Base-by-base conservation (phyloP, 2,113 vertebrate genomes). In the Neotragus moschatus region DNA sequence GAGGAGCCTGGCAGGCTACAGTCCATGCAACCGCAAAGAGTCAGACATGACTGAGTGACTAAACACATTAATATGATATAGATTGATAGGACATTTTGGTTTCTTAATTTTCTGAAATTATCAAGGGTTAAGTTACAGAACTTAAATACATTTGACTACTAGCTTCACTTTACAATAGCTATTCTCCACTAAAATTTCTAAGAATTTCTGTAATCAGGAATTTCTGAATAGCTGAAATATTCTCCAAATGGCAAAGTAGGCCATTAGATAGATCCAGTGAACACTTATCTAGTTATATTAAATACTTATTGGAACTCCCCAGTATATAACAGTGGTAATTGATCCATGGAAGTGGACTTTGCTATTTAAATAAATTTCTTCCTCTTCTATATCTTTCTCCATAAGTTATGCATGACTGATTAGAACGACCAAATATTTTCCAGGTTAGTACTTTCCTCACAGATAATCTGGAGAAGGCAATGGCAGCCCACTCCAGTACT, bases 91-190 rank as follows among this genome's bases (percentile, higher is more conserved):
- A 51, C 33, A 77, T 55, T 91, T 58, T 88, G 21, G 33, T 61
- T 84, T 53, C 9, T 61, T 81, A 94, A 28, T 90, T 82, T 90
- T 90, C 36, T 55, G 49, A 79, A 96, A 63, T 51, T 17, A 84
- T 55, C 33, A 30, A 9, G 4, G 1, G 1, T 51, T 84, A 84
- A 45, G 23, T 51, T n/a, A 28, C 5, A 51, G 28, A 86, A 55
- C 66, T 96, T 82, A 86, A 97, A 51, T 81, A 39, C 49, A 49
- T 33, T 91, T 94, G 36, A 28, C 47, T 89, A 30, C 12, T 28
- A 90, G 23, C 3, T 43, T 91, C 47, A 82, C 53, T 92, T 95
- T 85, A 43, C 79, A 47, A 66, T 86, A 55, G 4, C 61, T 94
- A 8, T 66, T 90, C 49, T 45, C 19, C 7, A n/a, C 47, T 94